Evolutionary conservation across 2,797 vertebrate species (phyloP).

Genomic region (Coregonus sp.): DNA sequence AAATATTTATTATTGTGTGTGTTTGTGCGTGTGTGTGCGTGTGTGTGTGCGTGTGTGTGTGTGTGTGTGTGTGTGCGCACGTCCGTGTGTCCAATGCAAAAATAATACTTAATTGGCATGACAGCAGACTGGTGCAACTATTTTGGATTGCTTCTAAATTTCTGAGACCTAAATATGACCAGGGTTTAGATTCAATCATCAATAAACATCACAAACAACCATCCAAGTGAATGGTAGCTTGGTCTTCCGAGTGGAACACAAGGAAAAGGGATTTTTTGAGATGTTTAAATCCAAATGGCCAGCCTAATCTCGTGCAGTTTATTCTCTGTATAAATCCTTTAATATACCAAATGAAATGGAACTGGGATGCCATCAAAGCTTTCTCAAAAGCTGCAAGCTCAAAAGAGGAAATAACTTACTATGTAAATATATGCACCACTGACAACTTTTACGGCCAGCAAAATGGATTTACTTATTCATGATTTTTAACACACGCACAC

Average conservation of each 20-base stretch:
- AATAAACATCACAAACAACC: not conserved
- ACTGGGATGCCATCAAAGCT: conserved; percentile 32
- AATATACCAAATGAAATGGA: conserved; percentile 38
- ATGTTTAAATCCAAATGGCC: conserved; percentile 13
- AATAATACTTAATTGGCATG: not conserved
- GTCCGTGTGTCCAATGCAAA: not conserved
- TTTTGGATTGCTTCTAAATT: not conserved
- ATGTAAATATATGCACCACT: conserved; percentile 41
- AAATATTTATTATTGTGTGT: not conserved
- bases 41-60: not conserved
- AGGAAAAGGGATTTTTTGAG: conserved; percentile 3
- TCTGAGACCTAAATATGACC: not conserved
- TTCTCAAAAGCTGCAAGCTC: conserved; percentile 25
- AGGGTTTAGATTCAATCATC: not conserved
- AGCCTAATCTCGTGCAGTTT: conserved; percentile 19
- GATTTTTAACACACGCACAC: not conserved
- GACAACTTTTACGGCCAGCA: conserved; percentile 7
- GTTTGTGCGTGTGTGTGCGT: not conserved
- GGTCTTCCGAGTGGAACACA: not conserved
- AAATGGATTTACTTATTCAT: not conserved
- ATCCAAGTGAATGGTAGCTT: not conserved
- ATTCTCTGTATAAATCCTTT: conserved; percentile 27
- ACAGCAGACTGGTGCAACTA: not conserved
- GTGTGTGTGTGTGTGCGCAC: not conserved
- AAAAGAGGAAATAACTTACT: conserved; percentile 30